Base-by-base conservation (phyloP, 1,140 invertebrate genomes). In the Lepidurus apus region DNA sequence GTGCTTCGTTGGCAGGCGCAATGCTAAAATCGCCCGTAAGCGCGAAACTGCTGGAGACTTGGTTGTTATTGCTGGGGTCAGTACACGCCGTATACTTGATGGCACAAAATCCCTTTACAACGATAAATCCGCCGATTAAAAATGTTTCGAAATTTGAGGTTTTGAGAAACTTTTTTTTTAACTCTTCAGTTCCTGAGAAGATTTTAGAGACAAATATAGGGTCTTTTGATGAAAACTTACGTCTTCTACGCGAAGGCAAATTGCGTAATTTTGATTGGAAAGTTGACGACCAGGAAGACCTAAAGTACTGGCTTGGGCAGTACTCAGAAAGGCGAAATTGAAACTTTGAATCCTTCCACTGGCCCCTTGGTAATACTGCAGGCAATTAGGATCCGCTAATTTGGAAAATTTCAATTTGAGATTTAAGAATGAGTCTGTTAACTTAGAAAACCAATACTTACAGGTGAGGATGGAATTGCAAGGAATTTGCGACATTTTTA, bases 341-440 rank as follows among this genome's bases (percentile, higher is more conserved):
- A 95, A 95, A 83, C 92, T 93, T 45, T 85, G 88, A n/a, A 94
- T 89, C 0, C 87, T 90, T 10, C 90, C 92, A 8, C 87, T 86
- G 4, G 85, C 80, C 1, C 86, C 87, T 42, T 88, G 90, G 83
- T 91, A 91, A 84, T 94, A 94, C 86, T 93, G 92, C 5, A 94
- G 86, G 83, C 93, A 95, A 26, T 75, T 74, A 21, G 17, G 34
- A 8, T 21, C 44, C 24, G 47, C 73, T 78, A 47, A 79, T 65
- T 74, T 17, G 1, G 44, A 79, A n/a, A 21, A 26, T 7, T 26
- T 1, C n/a, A 42, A 3, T 9, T 17, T 9, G 21, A 77, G 42
- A 42, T 65, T 42, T n/a, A 11, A n/a, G 9, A 34, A 78, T 9
- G 17, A 79, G 13, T 42, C 13, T 13, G 43, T 10, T 13, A 17